Evolutionary conservation across 2,113 vertebrate species (phyloP), one percentile per base, ranked within the genome.

Genomic region (Colinus virginianus): DNA sequence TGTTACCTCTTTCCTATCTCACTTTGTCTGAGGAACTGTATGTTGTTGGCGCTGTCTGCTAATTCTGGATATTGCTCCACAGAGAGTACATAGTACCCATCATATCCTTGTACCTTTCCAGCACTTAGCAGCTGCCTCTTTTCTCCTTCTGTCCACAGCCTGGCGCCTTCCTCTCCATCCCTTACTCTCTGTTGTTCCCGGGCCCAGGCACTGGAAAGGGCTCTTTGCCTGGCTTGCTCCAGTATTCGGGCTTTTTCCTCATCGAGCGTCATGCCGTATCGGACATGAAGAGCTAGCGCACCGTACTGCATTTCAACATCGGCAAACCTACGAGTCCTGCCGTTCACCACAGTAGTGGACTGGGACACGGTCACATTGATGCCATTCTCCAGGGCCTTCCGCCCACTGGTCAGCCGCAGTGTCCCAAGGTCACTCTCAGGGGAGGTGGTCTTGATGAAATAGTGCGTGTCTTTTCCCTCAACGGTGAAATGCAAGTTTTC

Each of bases 1-100:
- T 98, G 99, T 99, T 99, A 99, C 99, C 99, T 99, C 96, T 98
- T 99, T 71, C 99, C 99, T 91, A 99, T 99, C 97, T 99, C 99
- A 84, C 98, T 99, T 98, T 99, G 99, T 97, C 99, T 98, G 80
- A 99, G 98, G 97, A 99, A 99, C 96, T 99, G 99, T 97, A 99
- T 98, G 96, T 99, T 99, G 97, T 99, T 99, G 76, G 98, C 98
- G 38, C 99, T 99, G 98, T 99, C 99, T 59, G 99, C 98, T 96
- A 99, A 98, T 97, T 99, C 99, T 4, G 99, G 99, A 98, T 99
- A 99, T 98, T 99, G 99, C 98, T 99, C 99, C 88, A 99, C 99
- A 34, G 99, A 99, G 95, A 99, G 99, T 97, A 99, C 98, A 92
- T 99, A 99, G 98, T 99, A 99, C 91, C 99, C 99, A 80, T 99